Conservation (phyloP, 2,888 invertebrate genomes). For the Dasypolia templi region DNA sequence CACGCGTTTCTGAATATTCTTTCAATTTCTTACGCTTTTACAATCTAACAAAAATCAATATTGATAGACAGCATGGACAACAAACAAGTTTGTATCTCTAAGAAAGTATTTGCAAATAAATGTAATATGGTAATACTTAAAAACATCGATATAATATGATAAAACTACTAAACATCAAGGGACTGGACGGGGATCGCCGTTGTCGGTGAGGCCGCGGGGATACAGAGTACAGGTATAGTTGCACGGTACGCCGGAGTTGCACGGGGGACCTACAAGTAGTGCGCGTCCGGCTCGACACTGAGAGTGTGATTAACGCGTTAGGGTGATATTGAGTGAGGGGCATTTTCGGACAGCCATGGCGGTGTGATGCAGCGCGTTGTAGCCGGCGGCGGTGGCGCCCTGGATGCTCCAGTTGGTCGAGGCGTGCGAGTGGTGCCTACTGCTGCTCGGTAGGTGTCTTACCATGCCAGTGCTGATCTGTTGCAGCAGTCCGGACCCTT, state of each 20-base stretch:
- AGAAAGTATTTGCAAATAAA: slow-evolving; percentile 77
- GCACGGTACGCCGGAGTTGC: slow-evolving; percentile 24
- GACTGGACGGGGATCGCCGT: slow-evolving; percentile 77
- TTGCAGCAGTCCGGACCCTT: slow-evolving; percentile 95
- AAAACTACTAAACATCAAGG: slow-evolving; percentile 79
- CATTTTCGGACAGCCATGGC: slow-evolving; percentile 93
- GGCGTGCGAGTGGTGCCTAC: slow-evolving; percentile 83
- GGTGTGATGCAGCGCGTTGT: slow-evolving; percentile 88
- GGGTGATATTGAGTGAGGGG: slow-evolving; percentile 94
- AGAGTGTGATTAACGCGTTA: slow-evolving; percentile 87
- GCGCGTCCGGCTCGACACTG: slow-evolving; percentile 20
- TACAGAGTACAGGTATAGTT: background rate
- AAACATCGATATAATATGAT: slow-evolving; percentile 77
- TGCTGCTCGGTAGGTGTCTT: slow-evolving; percentile 94
- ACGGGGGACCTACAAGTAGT: slow-evolving; percentile 34
- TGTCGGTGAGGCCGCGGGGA: slow-evolving; percentile 33
- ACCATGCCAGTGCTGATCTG: slow-evolving; percentile 98
- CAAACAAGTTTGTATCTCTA: slow-evolving; percentile 67
- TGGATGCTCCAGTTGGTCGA: slow-evolving; percentile 88
- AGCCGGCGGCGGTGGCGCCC: slow-evolving; percentile 88
- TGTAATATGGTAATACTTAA: slow-evolving; percentile 70
- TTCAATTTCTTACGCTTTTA: slow-evolving; percentile 59
- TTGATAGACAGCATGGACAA: slow-evolving; percentile 69
- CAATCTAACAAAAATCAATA: slow-evolving; percentile 61
- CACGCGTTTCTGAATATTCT: slow-evolving; percentile 28